These are phyloP conservation scores for Epinotia bilunana DNA, from an alignment of 2,888 invertebrate species.

Conservation along the genomic window DNA sequence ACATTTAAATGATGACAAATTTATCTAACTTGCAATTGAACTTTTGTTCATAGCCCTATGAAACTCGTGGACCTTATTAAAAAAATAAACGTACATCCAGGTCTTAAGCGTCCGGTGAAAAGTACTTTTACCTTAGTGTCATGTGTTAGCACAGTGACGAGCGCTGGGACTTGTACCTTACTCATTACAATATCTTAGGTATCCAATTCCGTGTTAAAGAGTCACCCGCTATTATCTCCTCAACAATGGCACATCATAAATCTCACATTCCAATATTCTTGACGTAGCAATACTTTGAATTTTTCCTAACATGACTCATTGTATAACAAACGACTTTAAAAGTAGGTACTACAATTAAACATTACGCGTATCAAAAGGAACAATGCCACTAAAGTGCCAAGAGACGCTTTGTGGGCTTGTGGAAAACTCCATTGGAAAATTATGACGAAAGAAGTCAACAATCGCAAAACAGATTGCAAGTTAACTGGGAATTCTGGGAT, in stretches of 20 bases:
- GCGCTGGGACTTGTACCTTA: too few relatives aligned
- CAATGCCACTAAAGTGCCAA: background rate
- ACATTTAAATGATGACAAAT: too few relatives aligned
- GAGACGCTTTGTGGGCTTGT: background rate
- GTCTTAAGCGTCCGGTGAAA: too few relatives aligned
- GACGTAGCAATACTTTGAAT: slow-evolving; percentile 1
- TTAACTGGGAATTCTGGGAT: background rate
- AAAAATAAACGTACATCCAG: too few relatives aligned
- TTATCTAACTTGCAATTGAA: too few relatives aligned
- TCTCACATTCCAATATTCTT: slow-evolving; percentile 2
- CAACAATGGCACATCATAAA: background rate
- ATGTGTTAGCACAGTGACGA: too few relatives aligned
- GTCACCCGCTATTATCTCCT: background rate
- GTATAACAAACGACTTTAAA: background rate
- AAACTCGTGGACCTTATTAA: too few relatives aligned
- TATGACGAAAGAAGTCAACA: background rate
- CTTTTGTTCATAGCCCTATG: too few relatives aligned
- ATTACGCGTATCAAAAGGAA: background rate
- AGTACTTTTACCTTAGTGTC: too few relatives aligned
- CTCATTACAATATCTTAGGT: too few relatives aligned
- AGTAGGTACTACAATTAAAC: slow-evolving; percentile 5
- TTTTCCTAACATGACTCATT: background rate
- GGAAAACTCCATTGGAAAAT: background rate
- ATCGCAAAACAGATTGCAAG: background rate
- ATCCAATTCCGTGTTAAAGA: background rate